Base-by-base conservation (phyloP, 2,888 invertebrate genomes). In the Hipparchia semele region DNA sequence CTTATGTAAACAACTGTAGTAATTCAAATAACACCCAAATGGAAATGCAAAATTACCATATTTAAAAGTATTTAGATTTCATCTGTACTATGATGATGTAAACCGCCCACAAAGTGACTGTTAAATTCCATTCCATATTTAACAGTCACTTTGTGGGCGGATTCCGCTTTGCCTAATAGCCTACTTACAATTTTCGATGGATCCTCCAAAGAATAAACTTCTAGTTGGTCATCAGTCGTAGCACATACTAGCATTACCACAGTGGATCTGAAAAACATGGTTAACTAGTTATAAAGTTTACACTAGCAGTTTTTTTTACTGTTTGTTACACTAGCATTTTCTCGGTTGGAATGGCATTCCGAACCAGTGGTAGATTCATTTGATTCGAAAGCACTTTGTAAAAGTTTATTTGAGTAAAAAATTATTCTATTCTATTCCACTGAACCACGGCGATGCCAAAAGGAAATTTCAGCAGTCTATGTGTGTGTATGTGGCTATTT, bases 181-280 rank as follows among this genome's bases (percentile, higher is more conserved):
- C 33, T 76, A 87, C 90, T 89, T 83, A 92, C 91, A 79, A 91
- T 76, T 77, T 82, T 80, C 62, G 86, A 81, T 10, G 89, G 90
- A 13, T 90, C 90, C 0, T 73, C 72, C 71, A 84, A 64, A 51
- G 90, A 88, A 73, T 80, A 80, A 7, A 86, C 77, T 45, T 87
- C 80, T 1, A 87, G 75, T 10, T 80, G 76, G 65, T 85, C 83
- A 3, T 88, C 88, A 45, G 81, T 80, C 58, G 84, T 71, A 8
- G 89, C 87, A 80, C 94, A 94, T 7, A 85, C 62, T 39, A 95
- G 82, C 61, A 82, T 79, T 56, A 95, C 90, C 9, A 78, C 82
- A 6, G 90, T 88, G 13, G 77, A 81, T 49, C 89, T 88, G 82
- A 53, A 87, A 80, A 73, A 87, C 70, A 76, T 23, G 13, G 3